Conservation (phyloP, 2,888 invertebrate species). For the Mesorhabditis belari region DNA sequence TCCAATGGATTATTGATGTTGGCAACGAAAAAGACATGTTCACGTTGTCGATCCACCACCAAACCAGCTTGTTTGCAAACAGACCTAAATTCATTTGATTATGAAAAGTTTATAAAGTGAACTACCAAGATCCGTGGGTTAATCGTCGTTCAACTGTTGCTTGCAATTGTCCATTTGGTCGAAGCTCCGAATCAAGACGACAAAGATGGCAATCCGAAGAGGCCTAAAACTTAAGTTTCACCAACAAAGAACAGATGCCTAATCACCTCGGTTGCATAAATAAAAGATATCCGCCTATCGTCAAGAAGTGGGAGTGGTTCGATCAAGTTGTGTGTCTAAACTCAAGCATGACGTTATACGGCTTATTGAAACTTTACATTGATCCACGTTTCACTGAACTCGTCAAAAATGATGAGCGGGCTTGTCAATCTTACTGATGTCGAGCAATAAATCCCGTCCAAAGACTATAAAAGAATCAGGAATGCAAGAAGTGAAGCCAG, state of each 20-base stretch:
- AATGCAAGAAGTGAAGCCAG: no score
- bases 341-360: not conserved
- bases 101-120: no score
- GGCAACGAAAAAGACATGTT: conserved; percentile 42
- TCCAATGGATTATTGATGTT: conserved; percentile 29
- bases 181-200: not conserved
- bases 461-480: no score
- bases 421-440: not conserved
- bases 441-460: no score
- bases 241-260: conserved; percentile 12
- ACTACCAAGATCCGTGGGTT: not conserved
- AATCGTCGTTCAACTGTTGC: not conserved
- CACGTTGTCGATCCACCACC: conserved; percentile 28
- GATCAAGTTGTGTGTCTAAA: conserved; percentile 22
- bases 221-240: conserved; percentile 12
- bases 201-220: conserved; percentile 1
- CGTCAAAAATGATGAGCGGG: not conserved
- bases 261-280: conserved; percentile 4
- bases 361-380: no score
- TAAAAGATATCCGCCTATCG: conserved; percentile 1
- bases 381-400: not conserved
- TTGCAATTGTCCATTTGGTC: not conserved
- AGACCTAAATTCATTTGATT: no score
- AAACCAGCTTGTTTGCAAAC: conserved; percentile 37
- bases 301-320: conserved; percentile 8